Percentiles rank a stretch among this genome's conserved stretches.
These are phyloP conservation scores for Andrena marginata DNA, from an alignment of 2,888 invertebrate species.

Conservation along the genomic window DNA sequence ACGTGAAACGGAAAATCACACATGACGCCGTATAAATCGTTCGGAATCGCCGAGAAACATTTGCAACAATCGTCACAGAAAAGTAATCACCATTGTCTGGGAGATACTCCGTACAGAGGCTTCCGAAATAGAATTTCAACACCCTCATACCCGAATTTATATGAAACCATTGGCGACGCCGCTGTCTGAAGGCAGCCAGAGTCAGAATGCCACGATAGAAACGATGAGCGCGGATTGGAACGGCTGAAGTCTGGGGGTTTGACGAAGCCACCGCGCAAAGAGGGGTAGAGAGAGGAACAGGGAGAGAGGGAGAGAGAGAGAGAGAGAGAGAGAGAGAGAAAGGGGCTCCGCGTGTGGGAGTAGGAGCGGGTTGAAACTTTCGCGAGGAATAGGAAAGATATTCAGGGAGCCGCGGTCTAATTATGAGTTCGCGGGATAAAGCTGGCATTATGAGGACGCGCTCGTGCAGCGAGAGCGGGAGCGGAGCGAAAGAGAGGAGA, in stretches of 20 bases:
- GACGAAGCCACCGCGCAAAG: not conserved
- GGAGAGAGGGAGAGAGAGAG: too few species aligned
- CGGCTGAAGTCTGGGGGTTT: conserved; percentile 7
- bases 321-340: not conserved
- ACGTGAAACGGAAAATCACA: too few species aligned
- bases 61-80: not conserved
- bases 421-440: conserved; percentile 75
- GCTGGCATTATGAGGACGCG: conserved; percentile 67
- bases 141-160: too few species aligned
- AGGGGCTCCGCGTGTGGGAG: not conserved
- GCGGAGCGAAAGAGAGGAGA: conserved; percentile 1
- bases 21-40: too few species aligned
- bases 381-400: conserved; percentile 73
- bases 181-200: not conserved
- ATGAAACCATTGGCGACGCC: too few species aligned
- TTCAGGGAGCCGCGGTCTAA: conserved; percentile 74
- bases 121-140: too few species aligned
- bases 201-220: conserved; percentile 1
- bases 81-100: too few species aligned
- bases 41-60: too few species aligned
- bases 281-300: not conserved
- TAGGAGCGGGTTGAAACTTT: conserved; percentile 64
- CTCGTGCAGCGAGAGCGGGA: conserved; percentile 44
- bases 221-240: conserved; percentile 11
- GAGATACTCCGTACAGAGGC: too few species aligned